A percentile compares a stretch with the other conserved stretches of the same genome.
Conservation (phyloP, 2,888 invertebrate genomes). For the Aradus depressus region DNA sequence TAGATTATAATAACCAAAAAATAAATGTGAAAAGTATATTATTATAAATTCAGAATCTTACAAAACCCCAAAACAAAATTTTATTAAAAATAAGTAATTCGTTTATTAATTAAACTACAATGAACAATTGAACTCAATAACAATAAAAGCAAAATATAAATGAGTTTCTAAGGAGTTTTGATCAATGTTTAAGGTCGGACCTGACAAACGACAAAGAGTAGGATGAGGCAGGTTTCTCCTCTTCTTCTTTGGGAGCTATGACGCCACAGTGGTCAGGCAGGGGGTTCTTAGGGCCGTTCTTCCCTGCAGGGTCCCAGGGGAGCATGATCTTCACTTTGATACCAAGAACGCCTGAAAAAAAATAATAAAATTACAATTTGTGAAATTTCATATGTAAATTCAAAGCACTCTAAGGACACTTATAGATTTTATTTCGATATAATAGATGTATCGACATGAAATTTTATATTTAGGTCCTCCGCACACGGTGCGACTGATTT, state of each 20-base stretch:
- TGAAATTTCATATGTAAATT: neutral
- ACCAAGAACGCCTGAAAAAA: slow-evolving; percentile 7
- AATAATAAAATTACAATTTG: neutral
- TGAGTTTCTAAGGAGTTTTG: neutral
- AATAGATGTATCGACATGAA: too few relatives aligned
- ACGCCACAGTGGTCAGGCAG: slow-evolving; percentile 7
- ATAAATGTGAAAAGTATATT: too few relatives aligned
- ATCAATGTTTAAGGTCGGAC: neutral
- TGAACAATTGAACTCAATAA: neutral
- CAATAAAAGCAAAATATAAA: neutral
- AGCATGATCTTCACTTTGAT: slow-evolving; percentile 15
- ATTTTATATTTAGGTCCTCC: too few relatives aligned
- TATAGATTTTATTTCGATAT: too few relatives aligned
- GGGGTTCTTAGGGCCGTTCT: slow-evolving; percentile 9
- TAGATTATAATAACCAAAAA: too few relatives aligned
- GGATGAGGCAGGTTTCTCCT: neutral
- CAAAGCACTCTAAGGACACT: neutral
- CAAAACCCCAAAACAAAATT: too few relatives aligned
- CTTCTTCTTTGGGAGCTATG: slow-evolving; percentile 11
- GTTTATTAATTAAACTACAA: too few relatives aligned
- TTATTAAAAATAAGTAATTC: too few relatives aligned
- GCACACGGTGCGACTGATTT: too few relatives aligned
- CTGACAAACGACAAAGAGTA: slow-evolving; percentile 3
- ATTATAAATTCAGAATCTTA: too few relatives aligned
- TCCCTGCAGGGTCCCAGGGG: slow-evolving; percentile 12